phyloP scores from a whole-genome alignment of 2,888 invertebrate genomes.

The Cantharis lateralis region DNA sequence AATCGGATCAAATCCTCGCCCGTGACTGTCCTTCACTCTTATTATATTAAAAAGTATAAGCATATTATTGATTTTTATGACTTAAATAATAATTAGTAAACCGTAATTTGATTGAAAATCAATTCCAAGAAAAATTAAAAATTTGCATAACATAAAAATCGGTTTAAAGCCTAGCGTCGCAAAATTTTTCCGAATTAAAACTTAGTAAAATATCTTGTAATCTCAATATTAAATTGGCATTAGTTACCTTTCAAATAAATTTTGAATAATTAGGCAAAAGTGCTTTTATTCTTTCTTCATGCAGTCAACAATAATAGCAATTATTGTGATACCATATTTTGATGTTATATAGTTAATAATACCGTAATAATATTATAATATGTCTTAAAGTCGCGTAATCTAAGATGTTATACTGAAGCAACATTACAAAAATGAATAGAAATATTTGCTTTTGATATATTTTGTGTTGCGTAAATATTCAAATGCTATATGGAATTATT shows the following conservation, averaged over 20 bases:
- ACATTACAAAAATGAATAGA: too few relatives aligned
- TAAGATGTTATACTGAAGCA: too few relatives aligned
- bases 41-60: too few relatives aligned
- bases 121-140: background rate
- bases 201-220: background rate
- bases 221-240: background rate
- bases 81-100: background rate
- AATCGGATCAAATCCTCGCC: background rate
- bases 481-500: background rate
- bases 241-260: background rate
- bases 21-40: background rate
- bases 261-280: background rate
- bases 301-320: too few relatives aligned
- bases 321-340: too few relatives aligned
- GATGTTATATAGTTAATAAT: too few relatives aligned
- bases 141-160: background rate
- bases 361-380: too few relatives aligned
- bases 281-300: background rate
- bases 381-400: too few relatives aligned
- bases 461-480: background rate
- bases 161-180: background rate
- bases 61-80: too few relatives aligned
- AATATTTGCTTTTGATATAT: too few relatives aligned
- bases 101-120: background rate
- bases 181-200: background rate